These are phyloP conservation scores for Phlogophora meticulosa DNA, from an alignment of 2,888 invertebrate genomes.

Conservation along the genomic window DNA sequence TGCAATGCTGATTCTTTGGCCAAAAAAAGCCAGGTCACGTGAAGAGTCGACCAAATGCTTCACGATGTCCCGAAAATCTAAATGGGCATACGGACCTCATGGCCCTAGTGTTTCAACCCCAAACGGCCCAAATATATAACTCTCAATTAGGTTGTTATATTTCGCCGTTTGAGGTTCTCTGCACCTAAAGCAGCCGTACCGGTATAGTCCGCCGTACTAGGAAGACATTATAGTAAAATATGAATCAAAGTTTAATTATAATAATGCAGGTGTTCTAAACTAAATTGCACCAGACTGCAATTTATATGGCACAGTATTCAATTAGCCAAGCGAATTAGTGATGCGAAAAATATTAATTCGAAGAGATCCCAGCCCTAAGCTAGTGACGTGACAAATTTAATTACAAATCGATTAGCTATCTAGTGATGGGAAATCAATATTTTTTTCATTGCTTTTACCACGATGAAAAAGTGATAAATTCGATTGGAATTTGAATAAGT, in stretches of 20 bases:
- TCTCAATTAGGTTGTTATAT: too few species aligned
- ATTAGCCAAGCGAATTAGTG: slow-evolving; percentile 48
- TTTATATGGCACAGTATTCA: slow-evolving; percentile 38
- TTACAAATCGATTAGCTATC: slow-evolving; percentile 58
- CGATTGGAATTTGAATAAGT: slow-evolving; percentile 60
- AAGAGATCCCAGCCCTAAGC: slow-evolving; percentile 41
- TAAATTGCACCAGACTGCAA: slow-evolving; percentile 29
- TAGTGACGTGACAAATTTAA: slow-evolving; percentile 61
- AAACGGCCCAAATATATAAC: too few species aligned
- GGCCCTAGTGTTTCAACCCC: too few species aligned
- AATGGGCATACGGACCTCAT: too few species aligned
- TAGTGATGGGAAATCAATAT: slow-evolving; percentile 54
- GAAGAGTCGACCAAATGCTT: too few species aligned
- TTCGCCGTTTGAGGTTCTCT: too few species aligned
- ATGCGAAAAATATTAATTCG: slow-evolving; percentile 51
- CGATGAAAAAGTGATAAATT: slow-evolving; percentile 53
- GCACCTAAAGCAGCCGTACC: too few species aligned
- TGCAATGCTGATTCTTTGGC: too few species aligned
- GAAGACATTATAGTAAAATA: too few species aligned
- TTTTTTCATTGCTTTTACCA: slow-evolving; percentile 34
- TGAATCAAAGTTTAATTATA: background rate
- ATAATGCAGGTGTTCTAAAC: background rate
- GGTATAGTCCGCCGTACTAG: too few species aligned
- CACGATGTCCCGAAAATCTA: too few species aligned
- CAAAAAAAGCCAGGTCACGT: too few species aligned